Conservation (phyloP, 1,140 invertebrate genomes). For the Augochlora pura region DNA sequence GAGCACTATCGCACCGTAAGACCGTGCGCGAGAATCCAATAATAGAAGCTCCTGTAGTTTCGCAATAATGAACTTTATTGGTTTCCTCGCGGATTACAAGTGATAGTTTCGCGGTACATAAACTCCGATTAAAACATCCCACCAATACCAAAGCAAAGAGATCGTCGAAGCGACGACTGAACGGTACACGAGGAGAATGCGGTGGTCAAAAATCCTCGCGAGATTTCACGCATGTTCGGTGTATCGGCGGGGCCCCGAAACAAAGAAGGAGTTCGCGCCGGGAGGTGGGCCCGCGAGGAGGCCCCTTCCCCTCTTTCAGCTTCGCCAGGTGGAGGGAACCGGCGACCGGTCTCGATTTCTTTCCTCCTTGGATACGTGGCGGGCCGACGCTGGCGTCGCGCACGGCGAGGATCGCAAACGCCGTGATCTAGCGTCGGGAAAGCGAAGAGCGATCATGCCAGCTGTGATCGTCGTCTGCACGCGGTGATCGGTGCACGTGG, state of each 20-base stretch:
- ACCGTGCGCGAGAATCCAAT: too few relatives aligned
- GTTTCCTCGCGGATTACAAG: too few relatives aligned
- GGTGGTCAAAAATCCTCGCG: too few relatives aligned
- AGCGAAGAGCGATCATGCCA: conserved; percentile 38
- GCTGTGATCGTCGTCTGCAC: conserved; percentile 58
- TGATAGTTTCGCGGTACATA: too few relatives aligned
- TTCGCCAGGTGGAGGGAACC: conserved; percentile 16
- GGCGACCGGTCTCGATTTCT: conserved; percentile 44
- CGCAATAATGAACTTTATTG: too few relatives aligned
- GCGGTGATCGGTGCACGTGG: conserved; percentile 51
- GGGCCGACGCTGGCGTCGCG: conserved; percentile 23
- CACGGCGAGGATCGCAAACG: conserved; percentile 15
- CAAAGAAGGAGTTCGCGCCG: neutral
- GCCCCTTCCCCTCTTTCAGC: conserved; percentile 40
- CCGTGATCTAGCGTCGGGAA: conserved; percentile 21
- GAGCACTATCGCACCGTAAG: too few relatives aligned
- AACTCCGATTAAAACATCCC: too few relatives aligned
- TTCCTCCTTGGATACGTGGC: conserved; percentile 44
- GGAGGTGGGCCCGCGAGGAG: neutral
- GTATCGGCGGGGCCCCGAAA: too few relatives aligned
- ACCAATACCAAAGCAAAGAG: too few relatives aligned
- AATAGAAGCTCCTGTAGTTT: too few relatives aligned
- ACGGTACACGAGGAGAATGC: too few relatives aligned
- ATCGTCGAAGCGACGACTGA: too few relatives aligned
- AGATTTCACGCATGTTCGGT: neutral